Percentiles rank a stretch among this genome's conserved stretches.
Conservation (phyloP, 2,797 vertebrate genomes). For the Heliangelus exortis region DNA sequence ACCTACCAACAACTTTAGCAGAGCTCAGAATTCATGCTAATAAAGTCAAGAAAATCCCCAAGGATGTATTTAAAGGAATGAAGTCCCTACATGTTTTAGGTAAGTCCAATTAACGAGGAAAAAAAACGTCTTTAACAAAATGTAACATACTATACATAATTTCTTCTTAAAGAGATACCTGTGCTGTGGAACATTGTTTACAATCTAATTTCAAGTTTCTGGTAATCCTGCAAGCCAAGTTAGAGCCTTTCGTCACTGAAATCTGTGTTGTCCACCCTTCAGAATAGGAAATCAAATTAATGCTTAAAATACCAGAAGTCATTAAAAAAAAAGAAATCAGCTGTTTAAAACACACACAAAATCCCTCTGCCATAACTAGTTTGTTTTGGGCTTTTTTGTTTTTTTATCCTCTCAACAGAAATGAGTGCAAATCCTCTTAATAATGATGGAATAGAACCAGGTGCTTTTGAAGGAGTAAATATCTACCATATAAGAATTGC, state of each 20-base stretch:
- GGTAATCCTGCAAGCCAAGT: background rate
- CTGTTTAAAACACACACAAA: background rate
- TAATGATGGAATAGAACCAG: constrained; percentile 90
- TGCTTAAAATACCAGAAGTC: background rate
- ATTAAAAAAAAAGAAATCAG: background rate
- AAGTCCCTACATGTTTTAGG: constrained; percentile 92
- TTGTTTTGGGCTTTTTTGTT: background rate
- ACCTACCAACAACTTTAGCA: constrained; percentile 89
- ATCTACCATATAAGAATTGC: constrained; percentile 92
- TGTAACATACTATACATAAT: background rate
- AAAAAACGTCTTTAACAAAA: background rate
- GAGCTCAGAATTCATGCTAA: constrained; percentile 96
- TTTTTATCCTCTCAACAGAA: constrained; percentile 77
- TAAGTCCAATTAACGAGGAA: constrained; percentile 66
- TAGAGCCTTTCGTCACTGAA: background rate
- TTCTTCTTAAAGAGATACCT: background rate
- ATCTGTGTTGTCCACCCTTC: background rate
- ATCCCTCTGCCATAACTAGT: background rate
- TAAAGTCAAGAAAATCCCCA: constrained; percentile 90
- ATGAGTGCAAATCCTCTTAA: constrained; percentile 95
- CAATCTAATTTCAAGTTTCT: background rate
- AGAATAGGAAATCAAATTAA: background rate
- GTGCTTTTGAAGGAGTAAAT: constrained; percentile 91
- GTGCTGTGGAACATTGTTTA: background rate
- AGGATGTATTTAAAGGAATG: constrained; percentile 91